Evolutionary conservation across 2,888 invertebrate species (phyloP).

Genomic region (Clistopyga incitator): DNA sequence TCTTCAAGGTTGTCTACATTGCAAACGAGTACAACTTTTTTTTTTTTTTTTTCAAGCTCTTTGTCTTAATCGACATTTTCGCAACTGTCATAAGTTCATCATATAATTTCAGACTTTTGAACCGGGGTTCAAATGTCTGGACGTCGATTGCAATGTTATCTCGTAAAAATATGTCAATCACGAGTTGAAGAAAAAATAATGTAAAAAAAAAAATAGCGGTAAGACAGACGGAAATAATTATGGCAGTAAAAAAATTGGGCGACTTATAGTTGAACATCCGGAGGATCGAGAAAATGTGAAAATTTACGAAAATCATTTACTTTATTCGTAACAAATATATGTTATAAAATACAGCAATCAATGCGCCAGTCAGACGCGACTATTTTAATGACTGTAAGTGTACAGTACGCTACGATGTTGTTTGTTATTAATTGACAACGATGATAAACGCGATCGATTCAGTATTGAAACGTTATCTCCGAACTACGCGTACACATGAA

Average conservation of each 20-base stretch:
- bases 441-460: constrained; percentile 31
- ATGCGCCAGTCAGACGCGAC: constrained; percentile 23
- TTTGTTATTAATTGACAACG: constrained; percentile 27
- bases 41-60: not conserved
- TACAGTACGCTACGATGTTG: constrained; percentile 31
- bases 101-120: not conserved
- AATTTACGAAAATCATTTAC: constrained; percentile 69
- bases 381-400: constrained; percentile 23
- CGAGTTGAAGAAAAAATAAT: not conserved
- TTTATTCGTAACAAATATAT: constrained; percentile 76
- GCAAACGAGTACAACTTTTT: constrained; percentile 10
- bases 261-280: not conserved
- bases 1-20: constrained; percentile 24
- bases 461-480: constrained; percentile 16
- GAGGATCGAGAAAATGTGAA: not conserved
- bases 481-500: constrained; percentile 14
- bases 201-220: not conserved
- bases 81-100: not conserved
- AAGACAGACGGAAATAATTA: not conserved
- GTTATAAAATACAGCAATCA: constrained; percentile 61
- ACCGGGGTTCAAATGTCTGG: constrained; percentile 19
- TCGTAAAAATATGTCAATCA: not conserved
- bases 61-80: not conserved
- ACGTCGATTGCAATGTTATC: not conserved
- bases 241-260: not conserved